phyloP scores from a whole-genome alignment of 2,888 invertebrate genomes.

The Rhagonycha lutea region DNA sequence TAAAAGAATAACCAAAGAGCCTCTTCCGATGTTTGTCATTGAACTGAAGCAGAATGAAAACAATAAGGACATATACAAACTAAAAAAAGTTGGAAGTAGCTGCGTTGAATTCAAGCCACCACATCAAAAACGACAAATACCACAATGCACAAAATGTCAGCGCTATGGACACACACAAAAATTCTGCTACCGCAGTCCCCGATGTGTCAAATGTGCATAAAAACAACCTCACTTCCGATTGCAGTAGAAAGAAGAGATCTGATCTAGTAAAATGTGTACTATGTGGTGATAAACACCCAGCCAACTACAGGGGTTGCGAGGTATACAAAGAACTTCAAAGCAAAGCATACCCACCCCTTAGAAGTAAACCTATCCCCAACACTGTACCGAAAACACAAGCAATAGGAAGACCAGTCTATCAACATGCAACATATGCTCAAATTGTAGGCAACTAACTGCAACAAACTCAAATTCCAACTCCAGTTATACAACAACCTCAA shows the following conservation, averaged over 20 bases:
- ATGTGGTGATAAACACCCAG: slow-evolving; percentile 12
- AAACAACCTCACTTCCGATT: slow-evolving; percentile 19
- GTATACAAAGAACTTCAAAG: slow-evolving; percentile 6
- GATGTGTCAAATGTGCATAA: slow-evolving; percentile 31
- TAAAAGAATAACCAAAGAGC: neutral
- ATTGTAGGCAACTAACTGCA: too few species aligned
- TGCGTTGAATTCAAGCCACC: slow-evolving; percentile 16
- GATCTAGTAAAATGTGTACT: slow-evolving; percentile 3
- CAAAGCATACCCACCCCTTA: neutral
- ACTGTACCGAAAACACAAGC: neutral
- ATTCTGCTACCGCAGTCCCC: slow-evolving; percentile 26
- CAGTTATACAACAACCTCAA: too few species aligned
- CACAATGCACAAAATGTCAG: slow-evolving; percentile 32
- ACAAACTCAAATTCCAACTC: neutral
- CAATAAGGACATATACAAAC: slow-evolving; percentile 14
- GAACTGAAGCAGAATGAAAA: slow-evolving; percentile 7
- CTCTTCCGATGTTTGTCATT: slow-evolving; percentile 3
- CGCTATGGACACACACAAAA: slow-evolving; percentile 32
- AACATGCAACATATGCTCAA: neutral
- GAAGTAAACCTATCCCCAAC: neutral
- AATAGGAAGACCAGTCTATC: neutral
- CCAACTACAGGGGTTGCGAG: slow-evolving; percentile 13
- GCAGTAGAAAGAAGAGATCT: neutral
- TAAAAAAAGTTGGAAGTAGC: neutral
- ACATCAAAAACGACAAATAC: slow-evolving; percentile 14